Percentiles rank a stretch among this genome's conserved stretches.
Conservation (phyloP, 2,797 vertebrate species). For the Myotis vivesi region DNA sequence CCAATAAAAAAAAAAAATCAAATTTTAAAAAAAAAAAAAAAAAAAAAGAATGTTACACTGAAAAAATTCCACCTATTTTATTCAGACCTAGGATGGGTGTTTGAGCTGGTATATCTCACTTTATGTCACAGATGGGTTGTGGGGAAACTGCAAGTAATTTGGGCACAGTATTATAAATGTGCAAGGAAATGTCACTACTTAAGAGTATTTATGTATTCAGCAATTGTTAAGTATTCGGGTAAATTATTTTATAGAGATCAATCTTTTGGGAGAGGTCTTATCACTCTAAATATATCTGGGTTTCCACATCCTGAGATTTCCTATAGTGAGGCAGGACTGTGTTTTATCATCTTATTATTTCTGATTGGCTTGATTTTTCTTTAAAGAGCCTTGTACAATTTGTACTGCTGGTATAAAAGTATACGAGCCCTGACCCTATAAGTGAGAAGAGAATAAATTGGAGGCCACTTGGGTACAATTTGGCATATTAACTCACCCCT, state of each 20-base stretch:
- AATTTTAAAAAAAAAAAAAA: too few species aligned
- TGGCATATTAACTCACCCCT: constrained; percentile 49
- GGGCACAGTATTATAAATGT: neutral
- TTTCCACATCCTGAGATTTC: constrained; percentile 38
- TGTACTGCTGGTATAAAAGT: constrained; percentile 52
- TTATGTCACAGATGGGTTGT: neutral
- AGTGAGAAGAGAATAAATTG: constrained; percentile 59
- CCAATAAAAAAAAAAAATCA: too few species aligned
- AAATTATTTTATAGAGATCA: constrained; percentile 26
- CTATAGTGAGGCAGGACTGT: neutral
- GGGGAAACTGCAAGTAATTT: constrained; percentile 32
- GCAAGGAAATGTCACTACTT: constrained; percentile 1
- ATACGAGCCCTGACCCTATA: constrained; percentile 44
- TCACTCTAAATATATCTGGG: neutral
- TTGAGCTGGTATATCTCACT: neutral
- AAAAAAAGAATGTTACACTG: neutral
- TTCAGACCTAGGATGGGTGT: neutral
- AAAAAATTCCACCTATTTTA: constrained; percentile 9
- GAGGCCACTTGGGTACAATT: constrained; percentile 57
- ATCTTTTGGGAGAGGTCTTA: neutral
- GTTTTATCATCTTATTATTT: constrained; percentile 44
- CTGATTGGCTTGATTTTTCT: constrained; percentile 59
- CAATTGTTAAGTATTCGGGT: constrained; percentile 17
- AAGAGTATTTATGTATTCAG: neutral
- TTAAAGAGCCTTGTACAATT: constrained; percentile 49